phyloP scores from a whole-genome alignment of 2,797 vertebrate genomes.

The Mallotus villosus region DNA sequence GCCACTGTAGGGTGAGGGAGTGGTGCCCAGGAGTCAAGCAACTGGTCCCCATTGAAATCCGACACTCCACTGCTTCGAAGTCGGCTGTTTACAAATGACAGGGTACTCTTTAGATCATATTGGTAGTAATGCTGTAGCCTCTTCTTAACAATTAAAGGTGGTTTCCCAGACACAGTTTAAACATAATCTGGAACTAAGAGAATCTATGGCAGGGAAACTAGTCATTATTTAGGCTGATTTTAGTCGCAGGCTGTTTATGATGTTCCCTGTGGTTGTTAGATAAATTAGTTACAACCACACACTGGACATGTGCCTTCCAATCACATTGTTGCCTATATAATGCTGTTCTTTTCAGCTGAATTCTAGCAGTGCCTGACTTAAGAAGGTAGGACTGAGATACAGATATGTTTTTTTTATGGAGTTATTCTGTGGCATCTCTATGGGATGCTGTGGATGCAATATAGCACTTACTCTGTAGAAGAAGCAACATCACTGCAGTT shows the following conservation, averaged over 20 bases:
- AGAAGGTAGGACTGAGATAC: background rate
- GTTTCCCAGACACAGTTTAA: background rate
- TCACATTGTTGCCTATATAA: too few relatives aligned
- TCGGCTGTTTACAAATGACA: conserved; percentile 63
- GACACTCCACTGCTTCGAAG: conserved; percentile 58
- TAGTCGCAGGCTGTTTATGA: background rate
- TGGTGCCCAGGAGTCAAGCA: conserved; percentile 57
- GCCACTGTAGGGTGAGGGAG: conserved; percentile 58
- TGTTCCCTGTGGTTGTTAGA: background rate
- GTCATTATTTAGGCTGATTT: background rate
- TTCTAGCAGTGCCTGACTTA: background rate
- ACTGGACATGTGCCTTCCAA: too few relatives aligned
- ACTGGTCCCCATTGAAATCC: conserved; percentile 70
- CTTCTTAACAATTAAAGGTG: background rate
- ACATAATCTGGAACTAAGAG: background rate
- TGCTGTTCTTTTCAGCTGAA: background rate
- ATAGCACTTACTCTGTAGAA: background rate
- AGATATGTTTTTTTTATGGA: background rate
- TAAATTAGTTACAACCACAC: background rate
- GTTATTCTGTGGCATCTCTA: background rate
- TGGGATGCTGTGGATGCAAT: background rate
- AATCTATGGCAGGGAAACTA: background rate
- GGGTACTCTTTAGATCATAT: conserved; percentile 44
- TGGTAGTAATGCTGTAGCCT: background rate
- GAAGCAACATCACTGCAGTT: conserved; percentile 30